Evolutionary conservation across 2,797 vertebrate species (phyloP), one percentile per base, ranked within the genome.

Genomic region (Cichlasoma orientale): DNA sequence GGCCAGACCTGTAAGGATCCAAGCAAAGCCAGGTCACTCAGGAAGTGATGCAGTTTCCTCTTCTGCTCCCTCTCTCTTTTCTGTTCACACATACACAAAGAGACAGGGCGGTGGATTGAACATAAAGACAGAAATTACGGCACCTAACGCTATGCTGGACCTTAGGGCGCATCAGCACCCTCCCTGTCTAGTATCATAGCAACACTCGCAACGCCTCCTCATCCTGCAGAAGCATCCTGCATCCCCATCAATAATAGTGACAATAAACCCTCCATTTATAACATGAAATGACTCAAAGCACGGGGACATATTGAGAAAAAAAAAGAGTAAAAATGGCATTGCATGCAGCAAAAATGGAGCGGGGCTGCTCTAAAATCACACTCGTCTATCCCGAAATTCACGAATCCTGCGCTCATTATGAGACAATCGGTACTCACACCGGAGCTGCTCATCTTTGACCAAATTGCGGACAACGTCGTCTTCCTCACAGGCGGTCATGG

Each of bases 1-100:
- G 33, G 19, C 56, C 66, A 19, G 59, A 96, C 95, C 96, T 96
- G 95, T n/a, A 96, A 23, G 1, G 95, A 96, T 66, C 95, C 95
- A 1, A 96, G 92, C 19, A 95, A 54, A 44, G 95, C 94, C 85
- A 96, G 83, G 75, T 96, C 95, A 18, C 82, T 89, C 21, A 95
- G 90, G 56, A 96, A 96, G 72, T 94, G 92, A 82, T 96, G 93
- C 80, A 95, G 89, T 54, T 86, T 95, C 90, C 78, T 92, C 87
- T 56, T 95, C 82, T 95, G 95, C 73, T 96, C 94, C 87, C 80
- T 85, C 73, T 95, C 95, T 79, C 82, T 74, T 74, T 94, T 94
- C 94, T 96, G 14, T 18, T 18, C 1, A 33, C 8, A 82, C 13
- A 82, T 12, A 54, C 38, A 23, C 31, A 56, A 36, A 36, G 12